Conservation (phyloP, 2,888 invertebrate species). For the Oscheius sp. region DNA sequence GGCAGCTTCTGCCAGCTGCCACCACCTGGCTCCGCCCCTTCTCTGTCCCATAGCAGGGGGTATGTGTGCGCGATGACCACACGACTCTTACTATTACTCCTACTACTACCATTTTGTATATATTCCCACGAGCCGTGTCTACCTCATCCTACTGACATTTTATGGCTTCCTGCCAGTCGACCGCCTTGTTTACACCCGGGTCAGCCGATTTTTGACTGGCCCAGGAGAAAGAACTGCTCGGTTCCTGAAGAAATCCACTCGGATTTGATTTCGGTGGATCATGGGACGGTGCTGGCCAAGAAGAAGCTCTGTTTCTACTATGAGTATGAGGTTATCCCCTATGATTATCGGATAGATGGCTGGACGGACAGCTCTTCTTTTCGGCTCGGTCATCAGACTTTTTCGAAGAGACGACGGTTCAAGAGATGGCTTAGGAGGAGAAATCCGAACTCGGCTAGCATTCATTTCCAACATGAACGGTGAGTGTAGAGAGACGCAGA, state of each 20-base stretch:
- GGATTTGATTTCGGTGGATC: slow-evolving; percentile 50
- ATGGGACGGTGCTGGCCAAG: slow-evolving; percentile 54
- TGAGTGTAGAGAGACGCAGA: slow-evolving; percentile 24
- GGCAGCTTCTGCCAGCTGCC: slow-evolving; percentile 35
- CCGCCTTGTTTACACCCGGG: slow-evolving; percentile 67
- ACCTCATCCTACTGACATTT: slow-evolving; percentile 40
- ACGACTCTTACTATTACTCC: slow-evolving; percentile 16
- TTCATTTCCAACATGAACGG: slow-evolving; percentile 70
- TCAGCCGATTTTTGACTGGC: slow-evolving; percentile 63
- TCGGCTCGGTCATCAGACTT: slow-evolving; percentile 46
- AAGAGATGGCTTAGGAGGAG: slow-evolving; percentile 68
- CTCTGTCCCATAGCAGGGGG: slow-evolving; percentile 20
- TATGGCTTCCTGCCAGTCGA: slow-evolving; percentile 52
- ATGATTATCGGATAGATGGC: slow-evolving; percentile 13
- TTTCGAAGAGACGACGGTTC: slow-evolving; percentile 41
- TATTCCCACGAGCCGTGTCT: slow-evolving; percentile 9
- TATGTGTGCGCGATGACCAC: slow-evolving; percentile 34
- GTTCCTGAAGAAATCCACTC: slow-evolving; percentile 43
- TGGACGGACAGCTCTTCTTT: slow-evolving; percentile 23
- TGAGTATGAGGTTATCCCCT: slow-evolving; percentile 41
- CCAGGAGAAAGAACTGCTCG: slow-evolving; percentile 38
- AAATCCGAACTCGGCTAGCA: slow-evolving; percentile 64
- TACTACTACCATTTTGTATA: slow-evolving; percentile 1
- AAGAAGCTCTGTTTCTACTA: slow-evolving; percentile 42
- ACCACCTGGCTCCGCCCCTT: slow-evolving; percentile 32